Evolutionary conservation across 1,140 invertebrate species (phyloP), one percentile per base, ranked within the genome.

Genomic region (Apis florea): DNA sequence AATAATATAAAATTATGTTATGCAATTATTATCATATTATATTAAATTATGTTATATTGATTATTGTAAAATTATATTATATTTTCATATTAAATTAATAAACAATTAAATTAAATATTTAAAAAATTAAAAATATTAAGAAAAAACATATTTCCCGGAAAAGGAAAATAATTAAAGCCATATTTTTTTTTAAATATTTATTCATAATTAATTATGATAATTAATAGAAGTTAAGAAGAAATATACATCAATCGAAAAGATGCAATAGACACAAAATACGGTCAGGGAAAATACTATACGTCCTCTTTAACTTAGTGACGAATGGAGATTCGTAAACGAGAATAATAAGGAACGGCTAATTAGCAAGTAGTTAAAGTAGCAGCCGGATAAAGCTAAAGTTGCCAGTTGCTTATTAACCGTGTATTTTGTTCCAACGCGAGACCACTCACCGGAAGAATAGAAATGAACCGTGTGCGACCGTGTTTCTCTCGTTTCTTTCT

Each of bases 291-390:
- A 67, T 47, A 31, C 3, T 31, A 31, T 31, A 21, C 8, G 5
- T 59, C 12, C 17, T 69, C 54, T 68, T 59, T 47, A 64, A 63
- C 2, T 13, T 19, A 61, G 6, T 17, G 17, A 26, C 51, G 54
- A 19, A 47, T 54, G 26, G 47, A 59, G 21, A 76, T 53, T 51
- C 79, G 54, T 58, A 68, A 72, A 71, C 58, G 56, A 66, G 71
- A 21, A 47, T 56, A 85, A 59, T 59, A 73, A 66, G 58, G 11
- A 79, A 83, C 51, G 63, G 64, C 66, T 85, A 85, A 86, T 86
- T 86, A 86, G 67, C 66, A 15, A 63, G 19, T 76, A 63, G 31
- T 66, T 56, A 63, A 83, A 85, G 59, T 58, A 58, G 26, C 53
- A 64, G 13, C 17, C 67, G 64, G 68, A 83, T 68, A 69, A 53